phyloP scores from a whole-genome alignment of 2,888 invertebrate species.

The Monopis laevigella region DNA sequence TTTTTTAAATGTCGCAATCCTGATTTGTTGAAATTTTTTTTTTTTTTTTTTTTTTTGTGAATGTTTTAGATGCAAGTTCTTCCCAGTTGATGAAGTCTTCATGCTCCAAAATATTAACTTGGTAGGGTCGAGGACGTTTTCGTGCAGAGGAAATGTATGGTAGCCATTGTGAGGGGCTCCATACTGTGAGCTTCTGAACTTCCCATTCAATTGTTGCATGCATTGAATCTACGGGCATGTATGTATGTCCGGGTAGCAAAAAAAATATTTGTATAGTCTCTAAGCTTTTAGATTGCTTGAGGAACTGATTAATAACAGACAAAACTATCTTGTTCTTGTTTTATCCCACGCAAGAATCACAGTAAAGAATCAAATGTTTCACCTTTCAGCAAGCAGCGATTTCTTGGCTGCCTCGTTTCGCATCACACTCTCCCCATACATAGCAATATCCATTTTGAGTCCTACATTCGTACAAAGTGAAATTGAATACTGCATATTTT shows the following conservation, averaged over 20 bases:
- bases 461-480: too few species aligned
- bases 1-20: too few species aligned
- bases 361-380: conserved; percentile 19
- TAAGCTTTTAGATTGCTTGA: conserved; percentile 19
- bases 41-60: too few species aligned
- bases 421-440: too few species aligned
- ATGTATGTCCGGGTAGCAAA: conserved; percentile 27
- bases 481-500: too few species aligned
- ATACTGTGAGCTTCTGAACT: conserved; percentile 21
- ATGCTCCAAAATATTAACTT: conserved; percentile 16
- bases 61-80: not conserved
- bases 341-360: conserved; percentile 19
- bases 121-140: conserved; percentile 20
- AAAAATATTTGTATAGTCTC: conserved; percentile 24
- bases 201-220: conserved; percentile 22
- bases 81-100: conserved; percentile 13
- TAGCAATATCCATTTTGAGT: too few species aligned
- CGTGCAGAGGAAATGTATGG: conserved; percentile 19
- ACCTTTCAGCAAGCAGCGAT: too few species aligned
- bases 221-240: conserved; percentile 26
- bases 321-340: conserved; percentile 21
- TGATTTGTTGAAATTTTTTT: too few species aligned
- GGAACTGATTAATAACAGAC: conserved; percentile 18
- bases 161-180: conserved; percentile 24
- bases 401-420: too few species aligned